Evolutionary conservation across 92 coral and sea anemone genomes (phyloP).

Genomic region (Porites rus): DNA sequence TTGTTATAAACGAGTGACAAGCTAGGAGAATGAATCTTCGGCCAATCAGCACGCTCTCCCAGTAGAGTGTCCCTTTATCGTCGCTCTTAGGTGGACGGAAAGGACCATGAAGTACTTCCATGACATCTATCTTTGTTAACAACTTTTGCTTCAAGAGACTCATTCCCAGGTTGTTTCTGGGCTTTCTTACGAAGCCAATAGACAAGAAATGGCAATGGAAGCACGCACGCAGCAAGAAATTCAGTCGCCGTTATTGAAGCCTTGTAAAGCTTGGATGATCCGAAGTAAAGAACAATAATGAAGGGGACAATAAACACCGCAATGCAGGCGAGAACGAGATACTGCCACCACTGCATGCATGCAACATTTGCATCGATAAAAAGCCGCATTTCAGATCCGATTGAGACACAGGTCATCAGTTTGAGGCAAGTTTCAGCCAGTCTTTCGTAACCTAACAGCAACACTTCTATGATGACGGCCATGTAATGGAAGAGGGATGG

Average conservation of each 20-base stretch:
- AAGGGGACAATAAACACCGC: conserved; percentile 45
- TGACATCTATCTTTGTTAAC: conserved; percentile 19
- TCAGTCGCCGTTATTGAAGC: conserved; percentile 22
- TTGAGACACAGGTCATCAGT: conserved; percentile 44
- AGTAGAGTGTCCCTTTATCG: conserved; percentile 54
- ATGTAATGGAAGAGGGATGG: conserved; percentile 48
- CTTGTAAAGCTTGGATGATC: conserved; percentile 40
- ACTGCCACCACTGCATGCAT: conserved; percentile 56
- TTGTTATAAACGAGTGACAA: conserved; percentile 34
- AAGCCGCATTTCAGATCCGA: conserved; percentile 32
- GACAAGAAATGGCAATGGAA: conserved; percentile 50
- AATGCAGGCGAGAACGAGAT: not conserved
- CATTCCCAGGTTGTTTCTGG: too few species aligned
- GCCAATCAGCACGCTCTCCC: conserved; percentile 67
- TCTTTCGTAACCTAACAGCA: conserved; percentile 61
- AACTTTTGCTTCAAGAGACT: not conserved
- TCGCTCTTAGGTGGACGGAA: conserved; percentile 35
- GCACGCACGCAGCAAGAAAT: conserved; percentile 49
- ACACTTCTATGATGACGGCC: conserved; percentile 50
- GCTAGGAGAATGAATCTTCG: conserved; percentile 51
- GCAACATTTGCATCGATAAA: conserved; percentile 41
- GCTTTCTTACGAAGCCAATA: conserved; percentile 21
- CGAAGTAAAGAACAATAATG: conserved; percentile 45
- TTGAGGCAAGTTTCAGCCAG: conserved; percentile 48
- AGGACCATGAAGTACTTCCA: conserved; percentile 60